These are phyloP conservation scores for Dipus sagitta DNA, from an alignment of 2,797 vertebrate species.

Conservation along the genomic window DNA sequence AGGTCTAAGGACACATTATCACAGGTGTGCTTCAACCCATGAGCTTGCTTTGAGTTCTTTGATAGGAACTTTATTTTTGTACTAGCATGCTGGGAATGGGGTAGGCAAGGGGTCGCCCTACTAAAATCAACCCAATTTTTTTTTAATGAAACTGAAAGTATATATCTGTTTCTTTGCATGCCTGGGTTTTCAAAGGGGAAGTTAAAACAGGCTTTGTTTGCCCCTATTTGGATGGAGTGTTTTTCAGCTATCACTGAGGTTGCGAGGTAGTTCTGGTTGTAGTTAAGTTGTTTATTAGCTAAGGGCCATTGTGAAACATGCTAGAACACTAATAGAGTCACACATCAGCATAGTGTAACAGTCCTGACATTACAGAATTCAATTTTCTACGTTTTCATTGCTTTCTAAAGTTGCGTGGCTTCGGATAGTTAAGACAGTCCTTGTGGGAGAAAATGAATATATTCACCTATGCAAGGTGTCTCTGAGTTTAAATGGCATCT, in stretches of 20 bases:
- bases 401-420: not conserved
- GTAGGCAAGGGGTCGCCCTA: not conserved
- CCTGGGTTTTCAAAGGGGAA: too few species aligned
- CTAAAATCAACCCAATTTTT: not conserved
- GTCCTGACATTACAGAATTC: not conserved
- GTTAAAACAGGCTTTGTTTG: not conserved
- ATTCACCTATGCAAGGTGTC: not conserved
- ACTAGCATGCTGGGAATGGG: not conserved
- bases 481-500: slow-evolving; percentile 73
- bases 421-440: not conserved
- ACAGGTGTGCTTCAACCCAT: not conserved
- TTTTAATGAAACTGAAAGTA: not conserved
- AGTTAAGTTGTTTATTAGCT: not conserved
- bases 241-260: not conserved
- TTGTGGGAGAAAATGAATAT: not conserved
- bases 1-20: not conserved
- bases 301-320: not conserved
- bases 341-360: not conserved
- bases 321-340: not conserved
- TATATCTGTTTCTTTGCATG: not conserved
- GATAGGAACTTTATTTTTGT: not conserved
- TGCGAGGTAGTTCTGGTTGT: not conserved
- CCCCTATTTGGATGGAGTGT: rapidly evolving
- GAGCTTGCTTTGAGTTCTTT: not conserved
- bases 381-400: not conserved